Percentiles rank a stretch among this genome's conserved stretches.
These are phyloP conservation scores for Autographa gamma DNA, from an alignment of 2,888 invertebrate genomes.

Conservation along the genomic window DNA sequence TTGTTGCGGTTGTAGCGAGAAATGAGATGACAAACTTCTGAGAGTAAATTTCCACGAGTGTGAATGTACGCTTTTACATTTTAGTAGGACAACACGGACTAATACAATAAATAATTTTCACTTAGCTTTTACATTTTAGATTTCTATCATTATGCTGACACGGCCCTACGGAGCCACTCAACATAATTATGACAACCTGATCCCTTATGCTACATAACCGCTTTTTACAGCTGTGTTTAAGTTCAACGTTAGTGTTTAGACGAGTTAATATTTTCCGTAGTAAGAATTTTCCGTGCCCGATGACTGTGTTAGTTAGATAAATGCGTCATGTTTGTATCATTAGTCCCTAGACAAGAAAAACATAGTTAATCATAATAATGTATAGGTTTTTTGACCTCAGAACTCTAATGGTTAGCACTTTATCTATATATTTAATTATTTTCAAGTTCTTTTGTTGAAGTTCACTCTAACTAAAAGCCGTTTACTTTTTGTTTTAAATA, in stretches of 20 bases:
- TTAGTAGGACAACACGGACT: slow-evolving; percentile 31
- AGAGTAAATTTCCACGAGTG: slow-evolving; percentile 30
- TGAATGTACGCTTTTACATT: slow-evolving; percentile 29
- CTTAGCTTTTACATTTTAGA: slow-evolving; percentile 7
- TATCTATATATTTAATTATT: neutral
- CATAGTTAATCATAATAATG: slow-evolving; percentile 34
- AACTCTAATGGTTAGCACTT: slow-evolving; percentile 8
- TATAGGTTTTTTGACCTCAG: slow-evolving; percentile 35
- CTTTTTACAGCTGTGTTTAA: slow-evolving; percentile 23
- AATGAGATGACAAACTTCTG: slow-evolving; percentile 30
- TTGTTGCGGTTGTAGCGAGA: slow-evolving; percentile 12
- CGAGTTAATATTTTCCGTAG: slow-evolving; percentile 37
- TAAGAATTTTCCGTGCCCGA: slow-evolving; percentile 33
- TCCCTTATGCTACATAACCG: slow-evolving; percentile 8
- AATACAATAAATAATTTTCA: slow-evolving; percentile 47
- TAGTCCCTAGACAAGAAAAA: slow-evolving; percentile 24
- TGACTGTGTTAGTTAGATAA: slow-evolving; percentile 26
- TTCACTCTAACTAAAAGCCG: slow-evolving; percentile 11
- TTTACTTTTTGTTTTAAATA: slow-evolving; percentile 18
- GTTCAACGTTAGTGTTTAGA: slow-evolving; percentile 17
- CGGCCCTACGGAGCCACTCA: slow-evolving; percentile 22
- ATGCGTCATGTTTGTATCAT: slow-evolving; percentile 42
- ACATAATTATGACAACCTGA: slow-evolving; percentile 21
- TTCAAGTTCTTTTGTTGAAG: slow-evolving; percentile 10
- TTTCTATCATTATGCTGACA: slow-evolving; percentile 36